Evolutionary conservation across 2,113 vertebrate genomes (phyloP).

Genomic region (Aviceda subcristata): DNA sequence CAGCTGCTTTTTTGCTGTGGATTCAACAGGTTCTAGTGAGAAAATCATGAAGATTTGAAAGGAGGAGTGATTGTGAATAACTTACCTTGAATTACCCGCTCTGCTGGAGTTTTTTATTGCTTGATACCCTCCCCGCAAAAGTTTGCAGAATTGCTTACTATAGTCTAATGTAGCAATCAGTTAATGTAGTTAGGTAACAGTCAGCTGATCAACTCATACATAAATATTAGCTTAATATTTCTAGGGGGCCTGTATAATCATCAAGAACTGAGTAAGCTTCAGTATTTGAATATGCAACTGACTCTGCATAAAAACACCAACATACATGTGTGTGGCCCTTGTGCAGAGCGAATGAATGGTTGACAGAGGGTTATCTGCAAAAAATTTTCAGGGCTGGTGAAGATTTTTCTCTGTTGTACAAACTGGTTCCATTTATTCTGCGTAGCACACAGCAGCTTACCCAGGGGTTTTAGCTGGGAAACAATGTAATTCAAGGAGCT

Average conservation of each 20-base stretch:
- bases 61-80: neutral
- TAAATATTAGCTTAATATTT: constrained; percentile 22
- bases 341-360: neutral
- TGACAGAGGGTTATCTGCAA: neutral
- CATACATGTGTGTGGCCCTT: neutral
- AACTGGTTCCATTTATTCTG: neutral
- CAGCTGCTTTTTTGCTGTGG: constrained; percentile 8
- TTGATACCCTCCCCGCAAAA: neutral
- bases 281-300: constrained; percentile 4
- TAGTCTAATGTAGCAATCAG: constrained; percentile 28
- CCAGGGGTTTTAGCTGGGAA: neutral
- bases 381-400: neutral
- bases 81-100: neutral
- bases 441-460: neutral
- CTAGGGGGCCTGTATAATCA: neutral
- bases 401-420: neutral
- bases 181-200: neutral
- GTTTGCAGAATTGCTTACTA: constrained; percentile 33
- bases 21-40: neutral
- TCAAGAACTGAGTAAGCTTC: neutral
- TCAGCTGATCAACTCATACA: neutral
- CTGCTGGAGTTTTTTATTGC: neutral
- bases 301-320: neutral
- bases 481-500: neutral
- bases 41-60: neutral